A percentile compares a stretch with the other conserved stretches of the same genome.
phyloP scores from a whole-genome alignment of 2,113 vertebrate species.

The Coptodon rendalli region DNA sequence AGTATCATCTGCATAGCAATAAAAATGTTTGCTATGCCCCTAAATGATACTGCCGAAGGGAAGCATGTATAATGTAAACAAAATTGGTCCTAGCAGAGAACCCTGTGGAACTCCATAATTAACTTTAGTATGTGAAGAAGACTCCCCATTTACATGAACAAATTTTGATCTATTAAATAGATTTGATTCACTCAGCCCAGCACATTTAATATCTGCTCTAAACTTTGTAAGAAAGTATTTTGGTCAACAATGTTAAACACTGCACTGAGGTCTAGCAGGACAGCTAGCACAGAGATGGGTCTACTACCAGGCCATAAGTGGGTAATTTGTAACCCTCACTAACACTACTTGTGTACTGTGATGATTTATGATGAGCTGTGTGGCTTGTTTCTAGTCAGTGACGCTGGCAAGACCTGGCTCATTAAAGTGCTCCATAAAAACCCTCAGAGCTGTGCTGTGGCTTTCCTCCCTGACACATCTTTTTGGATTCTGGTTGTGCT shows the following conservation, averaged over 20 bases:
- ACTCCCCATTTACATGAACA: background rate
- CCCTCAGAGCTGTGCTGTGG: background rate
- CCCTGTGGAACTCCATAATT: background rate
- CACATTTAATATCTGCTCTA: background rate
- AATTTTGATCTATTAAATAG: rapidly evolving
- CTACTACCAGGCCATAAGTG: background rate
- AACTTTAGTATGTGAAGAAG: background rate
- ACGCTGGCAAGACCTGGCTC: background rate
- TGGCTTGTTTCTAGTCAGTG: background rate
- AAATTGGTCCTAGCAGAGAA: background rate
- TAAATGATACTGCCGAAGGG: background rate
- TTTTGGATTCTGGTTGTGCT: background rate
- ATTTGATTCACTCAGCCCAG: background rate
- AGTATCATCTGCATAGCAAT: background rate
- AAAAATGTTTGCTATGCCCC: background rate
- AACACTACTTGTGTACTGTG: background rate
- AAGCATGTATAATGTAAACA: background rate
- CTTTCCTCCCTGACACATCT: background rate
- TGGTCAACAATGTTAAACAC: background rate
- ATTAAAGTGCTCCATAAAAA: background rate
- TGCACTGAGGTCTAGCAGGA: background rate
- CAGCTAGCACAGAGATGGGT: background rate
- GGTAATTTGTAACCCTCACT: background rate
- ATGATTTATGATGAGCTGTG: background rate
- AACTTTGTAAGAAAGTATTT: background rate